phyloP scores from a whole-genome alignment of 2,113 vertebrate species.

The Tor tambroides region DNA sequence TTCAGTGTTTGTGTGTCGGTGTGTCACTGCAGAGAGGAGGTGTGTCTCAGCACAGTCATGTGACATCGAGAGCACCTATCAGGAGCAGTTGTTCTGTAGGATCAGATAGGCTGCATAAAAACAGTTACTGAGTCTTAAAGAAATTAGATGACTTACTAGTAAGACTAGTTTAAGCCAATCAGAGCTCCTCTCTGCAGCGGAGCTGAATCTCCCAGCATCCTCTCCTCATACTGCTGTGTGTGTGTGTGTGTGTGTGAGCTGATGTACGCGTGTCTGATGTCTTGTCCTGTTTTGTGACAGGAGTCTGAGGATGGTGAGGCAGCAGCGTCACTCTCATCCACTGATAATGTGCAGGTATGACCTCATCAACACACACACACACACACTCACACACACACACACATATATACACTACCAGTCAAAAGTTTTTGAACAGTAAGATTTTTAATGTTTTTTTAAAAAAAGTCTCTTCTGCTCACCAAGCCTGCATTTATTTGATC shows the following conservation, averaged over 20 bases:
- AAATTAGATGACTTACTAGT: background rate
- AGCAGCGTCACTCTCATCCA: background rate
- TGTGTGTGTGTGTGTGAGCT: background rate
- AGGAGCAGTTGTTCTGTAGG: background rate
- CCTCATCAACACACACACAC: background rate
- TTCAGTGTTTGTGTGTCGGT: background rate
- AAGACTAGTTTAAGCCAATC: background rate
- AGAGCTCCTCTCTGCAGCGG: slow-evolving; percentile 3
- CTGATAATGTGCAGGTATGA: background rate
- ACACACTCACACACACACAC: background rate
- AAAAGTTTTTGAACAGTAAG: no score
- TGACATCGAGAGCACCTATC: background rate
- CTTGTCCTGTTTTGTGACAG: slow-evolving; percentile 19
- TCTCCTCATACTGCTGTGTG: background rate
- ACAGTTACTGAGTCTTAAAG: background rate
- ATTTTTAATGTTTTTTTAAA: no score
- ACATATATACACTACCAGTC: no score
- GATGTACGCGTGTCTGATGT: background rate
- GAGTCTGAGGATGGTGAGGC: slow-evolving; percentile 3
- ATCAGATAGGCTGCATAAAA: no score
- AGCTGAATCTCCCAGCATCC: slow-evolving; percentile 23
- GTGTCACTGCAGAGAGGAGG: slow-evolving; percentile 12
- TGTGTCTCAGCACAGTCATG: background rate
- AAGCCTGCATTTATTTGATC: no score
- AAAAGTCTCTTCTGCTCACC: no score